Conservation (phyloP, 2,797 vertebrate genomes). For the Ptychobarbus kaznakovi region DNA sequence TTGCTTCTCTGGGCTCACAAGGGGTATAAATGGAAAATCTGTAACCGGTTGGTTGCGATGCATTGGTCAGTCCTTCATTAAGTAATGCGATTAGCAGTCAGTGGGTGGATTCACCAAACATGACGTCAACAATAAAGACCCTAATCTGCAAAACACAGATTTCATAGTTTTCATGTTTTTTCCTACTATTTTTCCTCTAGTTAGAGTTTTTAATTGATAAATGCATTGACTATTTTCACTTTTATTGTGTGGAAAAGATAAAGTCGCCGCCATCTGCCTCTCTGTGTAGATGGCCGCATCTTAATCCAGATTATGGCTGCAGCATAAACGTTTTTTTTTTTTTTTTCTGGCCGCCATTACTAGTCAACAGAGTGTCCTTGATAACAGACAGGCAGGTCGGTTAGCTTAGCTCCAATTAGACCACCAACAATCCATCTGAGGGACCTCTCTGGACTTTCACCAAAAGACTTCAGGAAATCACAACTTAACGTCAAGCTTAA, state of each 20-base stretch:
- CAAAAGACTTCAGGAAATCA: not conserved
- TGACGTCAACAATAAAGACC: constrained; percentile 47
- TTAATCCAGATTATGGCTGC: constrained; percentile 95
- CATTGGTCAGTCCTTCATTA: constrained; percentile 62
- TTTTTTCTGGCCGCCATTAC: constrained; percentile 79
- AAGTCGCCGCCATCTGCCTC: constrained; percentile 88
- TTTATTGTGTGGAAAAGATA: constrained; percentile 21
- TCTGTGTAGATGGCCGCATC: constrained; percentile 79
- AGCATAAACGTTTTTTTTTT: constrained; percentile 72
- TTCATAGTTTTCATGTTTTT: constrained; percentile 35
- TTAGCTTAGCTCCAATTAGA: constrained; percentile 72
- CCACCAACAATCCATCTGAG: constrained; percentile 63
- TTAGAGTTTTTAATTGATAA: constrained; percentile 3
- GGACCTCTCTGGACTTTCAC: constrained; percentile 42
- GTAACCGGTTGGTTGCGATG: constrained; percentile 7
- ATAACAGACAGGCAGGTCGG: constrained; percentile 77
- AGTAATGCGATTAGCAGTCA: constrained; percentile 77
- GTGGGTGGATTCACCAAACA: constrained; percentile 63
- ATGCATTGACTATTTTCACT: not conserved
- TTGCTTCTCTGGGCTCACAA: constrained; percentile 59
- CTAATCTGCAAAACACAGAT: constrained; percentile 50
- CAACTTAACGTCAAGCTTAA: constrained; percentile 50
- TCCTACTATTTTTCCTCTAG: not conserved
- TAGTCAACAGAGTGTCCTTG: constrained; percentile 83
- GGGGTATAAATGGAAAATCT: constrained; percentile 62